Conservation (phyloP, 2,113 vertebrate genomes). For the Arvicanthis niloticus region DNA sequence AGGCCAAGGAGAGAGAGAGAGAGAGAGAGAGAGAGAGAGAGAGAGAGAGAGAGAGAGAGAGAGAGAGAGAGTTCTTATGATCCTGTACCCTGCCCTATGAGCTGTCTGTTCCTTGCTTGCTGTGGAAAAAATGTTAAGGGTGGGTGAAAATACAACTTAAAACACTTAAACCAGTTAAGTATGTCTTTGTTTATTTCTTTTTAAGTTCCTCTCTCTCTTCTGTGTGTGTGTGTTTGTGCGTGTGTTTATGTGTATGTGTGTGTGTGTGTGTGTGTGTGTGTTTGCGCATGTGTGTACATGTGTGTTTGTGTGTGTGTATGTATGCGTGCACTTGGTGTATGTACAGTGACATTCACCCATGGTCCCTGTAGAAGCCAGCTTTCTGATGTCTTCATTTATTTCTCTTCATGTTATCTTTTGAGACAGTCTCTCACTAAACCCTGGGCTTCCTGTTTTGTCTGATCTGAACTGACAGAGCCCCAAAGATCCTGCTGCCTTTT, state of each 20-base stretch:
- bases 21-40: neutral
- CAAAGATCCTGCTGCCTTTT: neutral
- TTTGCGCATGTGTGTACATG: neutral
- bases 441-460: too few relatives aligned
- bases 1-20: conserved; percentile 80
- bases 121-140: neutral
- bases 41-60: conserved; percentile 39
- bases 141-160: conserved; percentile 50
- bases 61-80: conserved; percentile 62
- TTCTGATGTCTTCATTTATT: neutral
- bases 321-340: neutral
- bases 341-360: neutral
- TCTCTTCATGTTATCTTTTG: neutral
- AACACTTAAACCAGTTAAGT: conserved; percentile 59
- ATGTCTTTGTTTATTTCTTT: conserved; percentile 31
- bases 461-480: neutral
- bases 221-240: neutral
- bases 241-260: neutral
- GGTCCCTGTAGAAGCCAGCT: neutral
- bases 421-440: neutral
- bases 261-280: neutral
- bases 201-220: neutral
- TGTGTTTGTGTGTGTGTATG: neutral
- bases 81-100: conserved; percentile 54
- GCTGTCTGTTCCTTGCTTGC: neutral